A percentile compares a stretch with the other conserved stretches of the same genome.
phyloP scores from a whole-genome alignment of 2,888 invertebrate genomes.

The Amblyjoppa proteus region DNA sequence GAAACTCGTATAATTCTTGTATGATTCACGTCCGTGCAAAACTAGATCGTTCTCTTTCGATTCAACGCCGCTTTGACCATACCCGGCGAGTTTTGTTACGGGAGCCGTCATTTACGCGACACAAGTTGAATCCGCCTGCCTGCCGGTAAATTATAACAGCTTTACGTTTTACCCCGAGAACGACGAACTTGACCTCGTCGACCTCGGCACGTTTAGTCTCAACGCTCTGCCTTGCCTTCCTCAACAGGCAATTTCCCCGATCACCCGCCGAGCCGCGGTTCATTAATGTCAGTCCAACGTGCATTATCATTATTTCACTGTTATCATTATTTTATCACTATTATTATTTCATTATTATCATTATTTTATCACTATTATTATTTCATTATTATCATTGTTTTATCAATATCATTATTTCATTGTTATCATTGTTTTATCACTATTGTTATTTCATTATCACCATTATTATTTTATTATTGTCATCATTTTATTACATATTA shows the following conservation, averaged over 20 bases:
- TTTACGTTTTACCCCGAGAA: conserved; percentile 9
- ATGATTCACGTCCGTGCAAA: conserved; percentile 22
- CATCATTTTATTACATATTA: too few relatives aligned
- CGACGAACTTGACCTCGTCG: conserved; percentile 50
- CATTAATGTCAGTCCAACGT: not conserved
- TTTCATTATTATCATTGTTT: not conserved
- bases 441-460: not conserved
- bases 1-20: conserved; percentile 30
- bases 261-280: conserved; percentile 39
- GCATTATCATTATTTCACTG: too few relatives aligned
- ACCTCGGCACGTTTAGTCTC: conserved; percentile 31
- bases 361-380: not conserved
- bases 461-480: too few relatives aligned
- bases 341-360: too few relatives aligned
- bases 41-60: conserved; percentile 31
- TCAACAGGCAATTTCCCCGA: conserved; percentile 25
- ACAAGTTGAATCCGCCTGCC: not conserved
- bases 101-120: not conserved
- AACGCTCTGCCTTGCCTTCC: not conserved
- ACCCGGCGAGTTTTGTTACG: conserved; percentile 20
- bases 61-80: conserved; percentile 29
- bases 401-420: not conserved
- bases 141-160: conserved; percentile 21
- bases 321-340: too few relatives aligned
- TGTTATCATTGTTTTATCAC: not conserved